These are phyloP conservation scores for Anguilla megastoma DNA, from an alignment of 2,797 vertebrate species.

Conservation along the genomic window DNA sequence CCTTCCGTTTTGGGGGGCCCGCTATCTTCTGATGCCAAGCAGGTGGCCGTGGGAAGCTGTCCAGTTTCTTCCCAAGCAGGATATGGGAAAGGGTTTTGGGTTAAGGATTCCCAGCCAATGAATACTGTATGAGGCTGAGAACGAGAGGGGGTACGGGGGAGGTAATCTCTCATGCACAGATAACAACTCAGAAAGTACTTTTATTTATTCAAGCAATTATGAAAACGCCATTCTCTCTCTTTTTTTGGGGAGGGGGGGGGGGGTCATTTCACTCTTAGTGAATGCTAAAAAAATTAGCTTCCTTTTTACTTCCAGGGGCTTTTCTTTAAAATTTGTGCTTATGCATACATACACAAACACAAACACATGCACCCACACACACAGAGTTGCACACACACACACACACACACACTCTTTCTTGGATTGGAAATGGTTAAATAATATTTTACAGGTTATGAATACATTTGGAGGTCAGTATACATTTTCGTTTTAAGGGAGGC, in stretches of 20 bases:
- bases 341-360: too few species aligned
- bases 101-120: slow-evolving; percentile 28
- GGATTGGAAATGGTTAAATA: neutral
- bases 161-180: neutral
- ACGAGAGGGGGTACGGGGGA: neutral
- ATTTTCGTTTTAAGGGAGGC: neutral
- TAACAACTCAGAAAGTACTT: neutral
- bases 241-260: too few species aligned
- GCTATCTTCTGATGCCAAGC: slow-evolving; percentile 30
- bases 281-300: too few species aligned
- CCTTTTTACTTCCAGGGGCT: too few species aligned
- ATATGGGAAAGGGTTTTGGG: slow-evolving; percentile 22
- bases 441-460: neutral
- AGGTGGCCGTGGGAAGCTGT: slow-evolving; percentile 26
- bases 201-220: too few species aligned
- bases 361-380: too few species aligned
- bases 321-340: too few species aligned
- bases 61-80: slow-evolving; percentile 28
- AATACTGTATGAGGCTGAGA: neutral
- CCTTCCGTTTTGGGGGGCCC: neutral
- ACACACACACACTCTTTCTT: neutral
- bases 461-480: neutral
- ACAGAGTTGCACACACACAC: too few species aligned
- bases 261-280: neutral
- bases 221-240: too few species aligned